Percentiles rank a stretch among this genome's conserved stretches.
Conservation (phyloP, 2,797 vertebrate species). For the Tamandua tetradactyla region DNA sequence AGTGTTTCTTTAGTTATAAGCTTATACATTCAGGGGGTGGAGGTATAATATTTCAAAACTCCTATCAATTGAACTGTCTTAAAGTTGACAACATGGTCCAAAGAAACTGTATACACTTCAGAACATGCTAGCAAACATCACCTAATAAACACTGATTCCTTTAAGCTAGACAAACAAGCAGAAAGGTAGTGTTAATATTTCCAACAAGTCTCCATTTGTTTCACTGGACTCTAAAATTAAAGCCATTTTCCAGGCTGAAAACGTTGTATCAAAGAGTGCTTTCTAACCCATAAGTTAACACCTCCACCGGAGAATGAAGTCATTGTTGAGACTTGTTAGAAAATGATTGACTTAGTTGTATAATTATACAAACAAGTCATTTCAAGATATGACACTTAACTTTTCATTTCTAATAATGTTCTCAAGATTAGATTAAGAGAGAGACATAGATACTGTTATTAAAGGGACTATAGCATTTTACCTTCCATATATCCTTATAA, state of each 20-base stretch:
- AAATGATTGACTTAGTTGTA: constrained; percentile 79
- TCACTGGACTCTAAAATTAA: constrained; percentile 78
- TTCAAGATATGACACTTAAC: constrained; percentile 74
- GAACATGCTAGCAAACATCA: constrained; percentile 74
- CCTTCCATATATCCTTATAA: neutral
- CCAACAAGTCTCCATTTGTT: constrained; percentile 81
- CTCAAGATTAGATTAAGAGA: constrained; percentile 65
- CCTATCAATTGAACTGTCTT: constrained; percentile 49
- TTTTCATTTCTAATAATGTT: constrained; percentile 75
- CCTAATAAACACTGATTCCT: constrained; percentile 71
- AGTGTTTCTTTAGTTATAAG: constrained; percentile 71
- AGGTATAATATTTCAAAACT: constrained; percentile 53
- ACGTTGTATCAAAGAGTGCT: constrained; percentile 80
- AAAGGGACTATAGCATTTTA: constrained; percentile 39
- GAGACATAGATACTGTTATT: constrained; percentile 26
- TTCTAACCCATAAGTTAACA: constrained; percentile 82
- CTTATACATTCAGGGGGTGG: neutral
- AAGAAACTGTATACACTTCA: constrained; percentile 62
- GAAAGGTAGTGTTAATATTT: constrained; percentile 80
- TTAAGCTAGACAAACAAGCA: constrained; percentile 82
- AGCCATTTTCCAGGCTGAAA: constrained; percentile 80
- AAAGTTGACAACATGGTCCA: constrained; percentile 68
- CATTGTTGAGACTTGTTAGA: constrained; percentile 79
- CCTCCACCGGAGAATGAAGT: constrained; percentile 80
- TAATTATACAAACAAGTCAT: constrained; percentile 78